Percentiles rank a stretch among this genome's conserved stretches.
Conservation (phyloP, 1,140 invertebrate species). For the Euschistus heros region DNA sequence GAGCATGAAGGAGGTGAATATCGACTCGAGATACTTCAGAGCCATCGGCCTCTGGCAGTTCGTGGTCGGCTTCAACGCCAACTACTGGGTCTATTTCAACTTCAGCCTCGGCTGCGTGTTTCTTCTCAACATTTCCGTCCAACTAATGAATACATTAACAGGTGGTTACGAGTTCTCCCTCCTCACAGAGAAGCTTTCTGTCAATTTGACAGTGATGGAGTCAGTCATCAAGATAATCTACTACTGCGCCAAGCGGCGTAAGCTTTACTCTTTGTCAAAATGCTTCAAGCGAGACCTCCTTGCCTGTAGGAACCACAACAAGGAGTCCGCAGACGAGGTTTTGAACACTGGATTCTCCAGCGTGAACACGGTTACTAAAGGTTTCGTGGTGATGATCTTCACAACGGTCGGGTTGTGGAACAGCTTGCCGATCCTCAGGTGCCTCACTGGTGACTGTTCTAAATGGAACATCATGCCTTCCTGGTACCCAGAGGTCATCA, state of each 20-base stretch:
- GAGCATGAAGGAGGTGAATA: neutral
- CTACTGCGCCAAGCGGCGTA: conserved; percentile 17
- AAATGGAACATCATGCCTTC: conserved; percentile 19
- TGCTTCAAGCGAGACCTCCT: conserved; percentile 19
- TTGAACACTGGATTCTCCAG: neutral
- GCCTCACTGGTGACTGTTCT: neutral
- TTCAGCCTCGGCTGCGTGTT: neutral
- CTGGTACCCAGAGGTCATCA: conserved; percentile 15
- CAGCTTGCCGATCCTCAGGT: conserved; percentile 19
- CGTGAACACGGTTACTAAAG: conserved; percentile 10
- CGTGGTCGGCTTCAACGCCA: neutral
- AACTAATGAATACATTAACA: conserved; percentile 14
- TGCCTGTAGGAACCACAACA: neutral
- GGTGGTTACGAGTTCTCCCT: conserved; percentile 19
- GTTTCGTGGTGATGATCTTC: conserved; percentile 25
- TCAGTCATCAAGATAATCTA: conserved; percentile 22
- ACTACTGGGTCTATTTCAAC: neutral
- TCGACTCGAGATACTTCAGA: conserved; percentile 18
- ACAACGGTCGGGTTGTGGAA: conserved; percentile 25
- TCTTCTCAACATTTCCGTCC: conserved; percentile 6
- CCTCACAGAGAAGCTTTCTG: conserved; percentile 24
- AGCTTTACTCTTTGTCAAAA: neutral
- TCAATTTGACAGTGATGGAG: conserved; percentile 24
- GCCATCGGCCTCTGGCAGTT: conserved; percentile 19
- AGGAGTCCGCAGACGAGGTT: neutral